Evolutionary conservation across 1,140 invertebrate species (phyloP).

Genomic region (Trissolcus basalis): DNA sequence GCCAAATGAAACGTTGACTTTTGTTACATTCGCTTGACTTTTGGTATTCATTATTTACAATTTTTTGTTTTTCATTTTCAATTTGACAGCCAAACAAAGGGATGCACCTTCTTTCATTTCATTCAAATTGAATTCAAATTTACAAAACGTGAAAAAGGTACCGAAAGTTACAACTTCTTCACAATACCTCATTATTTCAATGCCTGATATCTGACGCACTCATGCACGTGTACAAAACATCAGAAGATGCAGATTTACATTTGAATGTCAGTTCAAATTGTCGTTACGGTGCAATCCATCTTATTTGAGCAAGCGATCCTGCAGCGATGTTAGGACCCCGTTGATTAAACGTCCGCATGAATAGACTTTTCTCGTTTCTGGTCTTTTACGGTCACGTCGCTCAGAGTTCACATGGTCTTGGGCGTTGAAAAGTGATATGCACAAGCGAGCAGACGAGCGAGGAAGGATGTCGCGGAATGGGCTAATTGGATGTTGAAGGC

Average conservation of each 20-base stretch:
- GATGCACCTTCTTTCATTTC: background rate
- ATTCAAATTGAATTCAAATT: slow-evolving; percentile 31
- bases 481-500: slow-evolving; percentile 73
- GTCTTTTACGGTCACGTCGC: slow-evolving; percentile 60
- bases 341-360: slow-evolving; percentile 71
- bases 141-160: no score
- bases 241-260: slow-evolving; percentile 54
- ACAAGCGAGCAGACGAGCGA: slow-evolving; percentile 25
- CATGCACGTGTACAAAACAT: slow-evolving; percentile 50
- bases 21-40: no score
- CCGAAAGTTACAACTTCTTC: slow-evolving; percentile 32
- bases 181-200: slow-evolving; percentile 52
- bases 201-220: slow-evolving; percentile 26
- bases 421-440: slow-evolving; percentile 35
- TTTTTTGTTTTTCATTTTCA: no score
- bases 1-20: background rate
- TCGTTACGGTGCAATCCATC: slow-evolving; percentile 51
- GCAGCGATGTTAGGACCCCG: slow-evolving; percentile 64
- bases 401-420: slow-evolving; percentile 50
- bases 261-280: slow-evolving; percentile 57
- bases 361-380: slow-evolving; percentile 60
- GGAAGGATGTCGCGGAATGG: slow-evolving; percentile 52
- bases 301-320: slow-evolving; percentile 48
- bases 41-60: no score
- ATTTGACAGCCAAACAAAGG: background rate